Evolutionary conservation across 1,140 invertebrate genomes (phyloP).

Genomic region (Delia radicum): DNA sequence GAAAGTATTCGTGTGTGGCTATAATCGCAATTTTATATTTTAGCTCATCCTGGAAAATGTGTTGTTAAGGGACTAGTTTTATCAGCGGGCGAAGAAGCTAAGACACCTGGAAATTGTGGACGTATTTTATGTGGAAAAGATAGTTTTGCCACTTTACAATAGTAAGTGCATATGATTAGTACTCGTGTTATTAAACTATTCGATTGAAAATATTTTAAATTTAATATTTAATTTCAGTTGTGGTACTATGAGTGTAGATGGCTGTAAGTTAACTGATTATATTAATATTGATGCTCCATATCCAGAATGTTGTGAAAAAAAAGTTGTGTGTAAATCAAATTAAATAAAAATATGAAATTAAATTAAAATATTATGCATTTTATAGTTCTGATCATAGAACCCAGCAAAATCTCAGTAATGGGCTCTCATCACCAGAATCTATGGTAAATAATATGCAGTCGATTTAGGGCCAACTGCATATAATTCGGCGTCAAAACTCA

Average conservation of each 20-base stretch:
- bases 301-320: not conserved
- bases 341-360: no score
- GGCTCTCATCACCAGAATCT: no score
- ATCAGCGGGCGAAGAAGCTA: not conserved
- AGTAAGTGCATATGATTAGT: not conserved
- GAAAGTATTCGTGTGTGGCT: no score
- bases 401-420: not conserved
- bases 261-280: not conserved
- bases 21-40: not conserved
- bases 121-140: not conserved
- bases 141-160: not conserved
- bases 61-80: not conserved
- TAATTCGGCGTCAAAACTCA: no score
- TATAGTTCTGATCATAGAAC: no score
- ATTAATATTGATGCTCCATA: not conserved
- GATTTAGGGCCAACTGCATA: no score
- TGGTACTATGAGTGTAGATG: not conserved
- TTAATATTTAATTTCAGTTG: not conserved
- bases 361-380: no score
- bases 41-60: slow-evolving; percentile 1
- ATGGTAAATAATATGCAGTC: no score
- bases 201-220: no score
- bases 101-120: not conserved
- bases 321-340: not conserved
- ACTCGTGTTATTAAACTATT: not conserved